Conservation (phyloP, 2,113 vertebrate species). For the Corapipo altera region DNA sequence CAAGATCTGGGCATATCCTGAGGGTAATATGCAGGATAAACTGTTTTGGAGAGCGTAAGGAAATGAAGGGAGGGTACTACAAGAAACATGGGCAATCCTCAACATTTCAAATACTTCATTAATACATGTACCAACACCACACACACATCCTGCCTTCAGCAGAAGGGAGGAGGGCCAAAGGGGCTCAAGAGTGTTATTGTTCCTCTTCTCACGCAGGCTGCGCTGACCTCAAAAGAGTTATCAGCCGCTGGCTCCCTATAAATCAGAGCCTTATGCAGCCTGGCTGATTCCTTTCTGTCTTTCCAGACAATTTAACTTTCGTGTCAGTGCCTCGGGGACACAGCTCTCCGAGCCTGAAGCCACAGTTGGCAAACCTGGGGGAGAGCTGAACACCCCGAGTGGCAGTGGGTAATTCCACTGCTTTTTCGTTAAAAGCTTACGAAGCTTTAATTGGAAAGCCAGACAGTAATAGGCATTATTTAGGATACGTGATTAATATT, state of each 20-base stretch:
- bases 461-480: neutral
- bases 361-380: neutral
- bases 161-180: neutral
- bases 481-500: neutral
- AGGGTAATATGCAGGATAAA: neutral
- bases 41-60: neutral
- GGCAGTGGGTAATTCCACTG: neutral
- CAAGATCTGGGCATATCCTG: neutral
- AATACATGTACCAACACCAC: fast-evolving
- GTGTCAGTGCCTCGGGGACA: neutral
- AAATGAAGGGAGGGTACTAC: neutral
- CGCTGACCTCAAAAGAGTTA: neutral
- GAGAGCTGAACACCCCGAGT: neutral
- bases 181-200: neutral
- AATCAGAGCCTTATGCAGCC: neutral
- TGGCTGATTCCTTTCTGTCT: neutral
- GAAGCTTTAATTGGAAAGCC: constrained; percentile 6
- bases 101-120: neutral
- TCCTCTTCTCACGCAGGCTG: neutral
- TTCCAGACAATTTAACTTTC: neutral
- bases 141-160: neutral
- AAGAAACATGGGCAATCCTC: neutral
- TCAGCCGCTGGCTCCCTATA: neutral
- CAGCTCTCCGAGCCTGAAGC: neutral
- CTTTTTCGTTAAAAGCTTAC: neutral